Base-by-base conservation (phyloP, 2,888 invertebrate genomes). In the Pterobdella sp. region DNA sequence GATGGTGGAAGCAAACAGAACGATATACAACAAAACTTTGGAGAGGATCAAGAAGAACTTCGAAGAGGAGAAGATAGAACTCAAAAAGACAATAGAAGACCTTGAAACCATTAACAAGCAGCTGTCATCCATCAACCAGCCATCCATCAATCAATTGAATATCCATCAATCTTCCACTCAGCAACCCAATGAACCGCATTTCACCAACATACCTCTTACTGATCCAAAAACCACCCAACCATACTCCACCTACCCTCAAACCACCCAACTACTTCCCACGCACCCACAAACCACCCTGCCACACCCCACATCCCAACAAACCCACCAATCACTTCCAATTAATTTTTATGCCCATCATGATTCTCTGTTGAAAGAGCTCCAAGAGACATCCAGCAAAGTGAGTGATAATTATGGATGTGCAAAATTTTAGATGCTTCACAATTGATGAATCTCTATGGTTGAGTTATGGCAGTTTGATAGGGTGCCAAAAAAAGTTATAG, bases 1-100 rank as follows among this genome's bases (percentile, higher is more conserved):
- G 71, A 60, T 71, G 71, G 1, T 71, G 63, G 34, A 52, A 52
- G n/a, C 71, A 31, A 71, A 71, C 36, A 71, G 56, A 35, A 3
- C 60, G 1, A 37, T 71, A n/a, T 71, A 60, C 36, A 63, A 71
- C 34, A 34, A 26, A 31, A 63, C 63, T 34, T 22, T 71, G 22
- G 36, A 60, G 36, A 71, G 63, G 36, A 4, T 71, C 35, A 56
- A 31, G 3, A 42, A 35, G 10, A 32, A 52, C 10, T 37, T 63
- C 63, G 71, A 71, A 7, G 35, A 22, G 22, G 71, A 71, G 26
- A 32, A 32, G 63, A 29, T 35, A 26, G 26, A 36, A 29, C 34
- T 34, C 36, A 56, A 2, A n/a, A 29, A 14, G 14, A 42, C 32
- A 49, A 42, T 56, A 14, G 56, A 26, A n/a, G 34, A 69, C 22